phyloP scores from a whole-genome alignment of 2,888 invertebrate species.

The Pammene fasciana region DNA sequence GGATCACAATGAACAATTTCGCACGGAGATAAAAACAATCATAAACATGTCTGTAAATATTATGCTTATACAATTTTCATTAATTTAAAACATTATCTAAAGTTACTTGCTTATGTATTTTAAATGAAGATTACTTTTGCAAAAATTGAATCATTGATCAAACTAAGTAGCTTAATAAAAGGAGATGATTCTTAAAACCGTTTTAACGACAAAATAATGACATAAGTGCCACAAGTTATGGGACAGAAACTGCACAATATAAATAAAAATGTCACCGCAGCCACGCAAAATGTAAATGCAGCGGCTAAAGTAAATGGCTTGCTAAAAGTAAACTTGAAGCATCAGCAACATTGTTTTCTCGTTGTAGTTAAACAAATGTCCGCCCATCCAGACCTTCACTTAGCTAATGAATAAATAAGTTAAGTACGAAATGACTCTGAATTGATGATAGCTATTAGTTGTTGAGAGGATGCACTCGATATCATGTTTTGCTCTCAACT shows the following conservation, averaged over 20 bases:
- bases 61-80: too few relatives aligned
- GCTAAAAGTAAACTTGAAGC: not conserved
- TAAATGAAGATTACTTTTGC: not conserved
- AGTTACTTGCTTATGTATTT: not conserved
- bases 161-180: not conserved
- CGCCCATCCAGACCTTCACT: constrained; percentile 32
- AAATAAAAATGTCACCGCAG: constrained; percentile 2
- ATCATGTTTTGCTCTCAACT: constrained; percentile 35
- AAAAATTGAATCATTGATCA: too few relatives aligned
- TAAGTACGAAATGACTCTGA: constrained; percentile 40
- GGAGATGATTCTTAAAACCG: not conserved
- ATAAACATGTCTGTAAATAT: too few relatives aligned
- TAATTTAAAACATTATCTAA: too few relatives aligned
- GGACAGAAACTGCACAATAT: not conserved
- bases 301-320: not conserved
- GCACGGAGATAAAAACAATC: too few relatives aligned
- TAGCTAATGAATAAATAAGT: constrained; percentile 40
- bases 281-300: constrained; percentile 11
- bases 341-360: constrained; percentile 25
- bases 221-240: not conserved
- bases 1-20: constrained; percentile 32
- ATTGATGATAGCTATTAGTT: constrained; percentile 40
- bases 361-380: constrained; percentile 26
- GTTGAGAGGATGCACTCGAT: constrained; percentile 40
- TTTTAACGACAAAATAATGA: not conserved